Evolutionary conservation across 2,888 invertebrate species (phyloP).

Genomic region (Crocallis elinguaria): DNA sequence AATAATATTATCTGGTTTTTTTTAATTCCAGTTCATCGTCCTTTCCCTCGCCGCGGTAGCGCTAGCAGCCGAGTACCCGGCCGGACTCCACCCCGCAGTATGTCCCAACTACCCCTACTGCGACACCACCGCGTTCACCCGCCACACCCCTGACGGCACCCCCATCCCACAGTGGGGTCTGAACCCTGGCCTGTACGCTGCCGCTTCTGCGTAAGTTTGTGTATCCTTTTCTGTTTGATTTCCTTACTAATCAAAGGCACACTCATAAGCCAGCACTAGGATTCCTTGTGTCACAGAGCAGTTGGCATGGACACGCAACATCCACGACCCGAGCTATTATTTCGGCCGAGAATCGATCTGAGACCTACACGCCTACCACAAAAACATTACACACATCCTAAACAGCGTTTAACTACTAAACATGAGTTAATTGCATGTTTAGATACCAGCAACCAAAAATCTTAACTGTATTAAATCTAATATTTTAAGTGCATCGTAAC

Average conservation of each 20-base stretch:
- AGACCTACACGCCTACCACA: too few species aligned
- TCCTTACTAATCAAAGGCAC: too few species aligned
- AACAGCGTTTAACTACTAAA: too few species aligned
- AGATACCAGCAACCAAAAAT: too few species aligned
- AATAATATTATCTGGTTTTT: neutral
- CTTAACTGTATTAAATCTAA: too few species aligned
- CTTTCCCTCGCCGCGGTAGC: constrained; percentile 72
- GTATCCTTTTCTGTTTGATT: neutral
- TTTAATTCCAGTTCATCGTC: constrained; percentile 66
- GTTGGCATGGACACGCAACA: too few species aligned
- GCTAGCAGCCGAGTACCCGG: constrained; percentile 81
- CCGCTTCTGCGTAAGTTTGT: constrained; percentile 57
- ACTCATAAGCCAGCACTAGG: too few species aligned
- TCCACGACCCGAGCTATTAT: too few species aligned
- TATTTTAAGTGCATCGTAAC: neutral
- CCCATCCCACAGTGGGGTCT: constrained; percentile 78
- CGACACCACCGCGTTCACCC: constrained; percentile 70
- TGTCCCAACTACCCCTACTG: constrained; percentile 86
- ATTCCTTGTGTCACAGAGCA: too few species aligned
- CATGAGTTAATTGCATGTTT: too few species aligned
- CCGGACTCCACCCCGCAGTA: constrained; percentile 83
- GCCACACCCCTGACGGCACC: constrained; percentile 71
- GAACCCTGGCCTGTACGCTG: constrained; percentile 54
- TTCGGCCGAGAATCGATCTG: too few species aligned
- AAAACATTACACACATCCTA: too few species aligned